Percentiles rank a stretch among this genome's conserved stretches.
These are phyloP conservation scores for Lochmaea capreae DNA, from an alignment of 2,888 invertebrate genomes.

Conservation along the genomic window DNA sequence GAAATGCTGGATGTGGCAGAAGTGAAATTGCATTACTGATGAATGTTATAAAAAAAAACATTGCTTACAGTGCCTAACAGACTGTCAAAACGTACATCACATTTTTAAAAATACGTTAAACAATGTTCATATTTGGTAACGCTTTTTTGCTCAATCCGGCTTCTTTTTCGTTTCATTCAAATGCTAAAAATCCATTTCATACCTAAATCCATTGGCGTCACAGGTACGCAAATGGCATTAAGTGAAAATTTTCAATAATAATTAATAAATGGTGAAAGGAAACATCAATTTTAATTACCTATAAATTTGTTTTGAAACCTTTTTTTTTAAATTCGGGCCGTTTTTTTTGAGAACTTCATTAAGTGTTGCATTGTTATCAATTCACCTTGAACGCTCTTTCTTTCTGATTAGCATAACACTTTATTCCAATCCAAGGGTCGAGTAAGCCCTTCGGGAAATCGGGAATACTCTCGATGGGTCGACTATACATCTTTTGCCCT, in stretches of 20 bases:
- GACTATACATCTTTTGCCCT: conserved; percentile 11
- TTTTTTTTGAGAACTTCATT: too few species aligned
- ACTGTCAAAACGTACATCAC: conserved; percentile 14
- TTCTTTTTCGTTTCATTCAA: too few species aligned
- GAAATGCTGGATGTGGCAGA: conserved; percentile 8
- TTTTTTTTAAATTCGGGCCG: too few species aligned
- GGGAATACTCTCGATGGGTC: conserved; percentile 4
- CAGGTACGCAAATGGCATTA: too few species aligned
- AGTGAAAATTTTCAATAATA: too few species aligned
- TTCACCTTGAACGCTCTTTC: not conserved
- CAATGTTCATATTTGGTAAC: conserved; percentile 6
- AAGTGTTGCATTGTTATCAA: too few species aligned
- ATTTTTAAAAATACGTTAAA: conserved; percentile 19
- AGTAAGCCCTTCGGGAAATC: conserved; percentile 17
- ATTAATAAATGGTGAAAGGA: too few species aligned
- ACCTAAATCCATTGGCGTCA: too few species aligned
- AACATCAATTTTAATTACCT: too few species aligned
- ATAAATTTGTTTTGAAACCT: too few species aligned
- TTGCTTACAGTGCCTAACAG: conserved; percentile 14
- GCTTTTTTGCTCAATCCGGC: too few species aligned
- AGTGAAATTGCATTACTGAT: conserved; percentile 19
- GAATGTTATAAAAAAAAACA: not conserved
- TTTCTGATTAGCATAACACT: not conserved
- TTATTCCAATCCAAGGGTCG: conserved; percentile 2
- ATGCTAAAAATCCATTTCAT: too few species aligned